Evolutionary conservation across 1,140 invertebrate species (phyloP).

Genomic region (Cherax quadricarinatus): DNA sequence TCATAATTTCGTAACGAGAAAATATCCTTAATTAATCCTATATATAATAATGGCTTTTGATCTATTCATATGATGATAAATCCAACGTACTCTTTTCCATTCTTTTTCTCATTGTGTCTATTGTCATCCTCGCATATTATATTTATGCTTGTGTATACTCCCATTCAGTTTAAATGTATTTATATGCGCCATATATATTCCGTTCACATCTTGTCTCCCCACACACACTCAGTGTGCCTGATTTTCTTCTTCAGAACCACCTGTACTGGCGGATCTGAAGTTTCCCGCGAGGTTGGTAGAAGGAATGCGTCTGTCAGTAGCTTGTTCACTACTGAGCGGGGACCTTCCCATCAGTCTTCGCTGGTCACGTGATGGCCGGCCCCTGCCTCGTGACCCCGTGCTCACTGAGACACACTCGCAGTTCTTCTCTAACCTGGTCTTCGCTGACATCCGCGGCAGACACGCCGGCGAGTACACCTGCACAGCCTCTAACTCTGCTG

Average conservation of each 20-base stretch:
- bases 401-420: slow-evolving; percentile 82
- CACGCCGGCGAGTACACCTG: slow-evolving; percentile 94
- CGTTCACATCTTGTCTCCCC: no score
- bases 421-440: slow-evolving; percentile 88
- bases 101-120: no score
- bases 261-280: slow-evolving; percentile 87
- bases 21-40: no score
- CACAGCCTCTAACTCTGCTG: slow-evolving; percentile 85
- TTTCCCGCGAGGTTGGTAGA: slow-evolving; percentile 91
- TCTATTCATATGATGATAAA: no score
- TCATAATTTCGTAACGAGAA: no score
- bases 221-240: no score
- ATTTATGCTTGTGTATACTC: no score
- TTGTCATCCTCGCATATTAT: no score
- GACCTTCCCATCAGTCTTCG: slow-evolving; percentile 92
- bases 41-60: no score
- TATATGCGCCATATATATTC: no score
- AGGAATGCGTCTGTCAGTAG: slow-evolving; percentile 90
- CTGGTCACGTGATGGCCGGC: slow-evolving; percentile 90
- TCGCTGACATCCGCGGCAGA: slow-evolving; percentile 86
- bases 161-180: no score
- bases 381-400: slow-evolving; percentile 83
- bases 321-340: slow-evolving; percentile 92
- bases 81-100: no score
- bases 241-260: slow-evolving; percentile 82